Evolutionary conservation across 2,113 vertebrate genomes (phyloP).

Genomic region (Strix aluco): DNA sequence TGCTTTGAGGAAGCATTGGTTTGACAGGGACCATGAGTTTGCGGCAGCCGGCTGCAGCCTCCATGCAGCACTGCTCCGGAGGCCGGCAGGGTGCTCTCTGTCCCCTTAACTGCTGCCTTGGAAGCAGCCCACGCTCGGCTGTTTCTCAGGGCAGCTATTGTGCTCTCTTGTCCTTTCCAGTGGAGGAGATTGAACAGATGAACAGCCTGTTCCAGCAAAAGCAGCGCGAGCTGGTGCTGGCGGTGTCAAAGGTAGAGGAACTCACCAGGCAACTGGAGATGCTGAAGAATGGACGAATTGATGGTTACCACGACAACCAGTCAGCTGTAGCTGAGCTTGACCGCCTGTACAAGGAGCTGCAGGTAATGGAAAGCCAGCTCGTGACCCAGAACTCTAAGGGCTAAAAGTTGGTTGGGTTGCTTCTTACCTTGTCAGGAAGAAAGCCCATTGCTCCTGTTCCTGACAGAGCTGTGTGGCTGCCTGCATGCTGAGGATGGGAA

Average conservation of each 20-base stretch:
- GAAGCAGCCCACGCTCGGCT: constrained; percentile 32
- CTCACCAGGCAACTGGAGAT: constrained; percentile 93
- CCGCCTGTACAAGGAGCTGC: constrained; percentile 94
- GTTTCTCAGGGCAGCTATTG: constrained; percentile 61
- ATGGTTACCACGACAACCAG: constrained; percentile 89
- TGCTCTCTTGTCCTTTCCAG: constrained; percentile 70
- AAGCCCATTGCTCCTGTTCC: neutral
- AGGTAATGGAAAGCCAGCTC: constrained; percentile 72
- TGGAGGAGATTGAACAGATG: constrained; percentile 99
- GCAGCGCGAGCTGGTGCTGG: constrained; percentile 91
- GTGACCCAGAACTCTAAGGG: neutral
- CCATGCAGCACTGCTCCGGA: neutral
- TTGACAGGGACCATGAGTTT: neutral
- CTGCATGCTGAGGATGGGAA: neutral
- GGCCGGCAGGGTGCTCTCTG: neutral
- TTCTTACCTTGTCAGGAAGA: neutral
- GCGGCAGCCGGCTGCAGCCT: neutral
- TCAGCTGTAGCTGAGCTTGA: constrained; percentile 92
- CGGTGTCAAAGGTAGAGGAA: constrained; percentile 92
- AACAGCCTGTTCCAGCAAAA: constrained; percentile 97
- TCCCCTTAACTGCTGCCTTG: constrained; percentile 21
- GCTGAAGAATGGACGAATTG: constrained; percentile 91
- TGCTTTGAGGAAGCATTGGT: neutral
- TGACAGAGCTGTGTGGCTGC: neutral
- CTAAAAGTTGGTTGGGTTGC: neutral